Conservation (phyloP, 2,113 vertebrate species). For the Sula dactylatra region DNA sequence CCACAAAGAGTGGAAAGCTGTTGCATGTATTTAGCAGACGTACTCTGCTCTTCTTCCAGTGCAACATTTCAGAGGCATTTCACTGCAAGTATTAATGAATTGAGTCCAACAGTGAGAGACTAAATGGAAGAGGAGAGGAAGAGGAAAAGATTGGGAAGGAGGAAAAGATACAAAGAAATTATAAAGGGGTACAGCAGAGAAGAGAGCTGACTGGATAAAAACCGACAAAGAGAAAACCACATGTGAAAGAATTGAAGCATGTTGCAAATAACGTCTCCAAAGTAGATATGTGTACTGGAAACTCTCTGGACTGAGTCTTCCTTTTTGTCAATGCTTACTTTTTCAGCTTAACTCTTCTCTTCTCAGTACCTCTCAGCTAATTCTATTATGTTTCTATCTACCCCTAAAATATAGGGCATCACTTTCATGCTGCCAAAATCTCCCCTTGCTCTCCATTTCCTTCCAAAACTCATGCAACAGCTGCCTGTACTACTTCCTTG, state of each 20-base stretch:
- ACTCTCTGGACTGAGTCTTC: background rate
- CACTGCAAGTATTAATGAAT: background rate
- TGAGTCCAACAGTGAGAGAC: background rate
- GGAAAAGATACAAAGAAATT: background rate
- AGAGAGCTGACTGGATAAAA: background rate
- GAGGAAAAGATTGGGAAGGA: background rate
- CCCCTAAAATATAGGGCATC: background rate
- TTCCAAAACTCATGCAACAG: background rate
- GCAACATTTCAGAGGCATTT: background rate
- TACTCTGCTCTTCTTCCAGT: background rate
- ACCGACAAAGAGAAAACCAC: background rate
- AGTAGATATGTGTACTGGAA: background rate
- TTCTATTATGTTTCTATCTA: background rate
- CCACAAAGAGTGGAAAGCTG: background rate
- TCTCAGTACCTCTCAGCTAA: background rate
- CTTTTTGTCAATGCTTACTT: background rate
- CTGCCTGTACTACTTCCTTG: background rate
- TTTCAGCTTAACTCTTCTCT: background rate
- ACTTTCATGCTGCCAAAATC: background rate
- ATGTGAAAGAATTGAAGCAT: background rate
- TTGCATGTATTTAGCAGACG: background rate
- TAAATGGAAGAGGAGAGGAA: background rate
- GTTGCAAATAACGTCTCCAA: background rate
- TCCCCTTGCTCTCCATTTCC: background rate
- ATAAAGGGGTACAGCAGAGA: background rate